These are phyloP conservation scores for Diarsia rubi DNA, from an alignment of 2,888 invertebrate species.

Conservation along the genomic window DNA sequence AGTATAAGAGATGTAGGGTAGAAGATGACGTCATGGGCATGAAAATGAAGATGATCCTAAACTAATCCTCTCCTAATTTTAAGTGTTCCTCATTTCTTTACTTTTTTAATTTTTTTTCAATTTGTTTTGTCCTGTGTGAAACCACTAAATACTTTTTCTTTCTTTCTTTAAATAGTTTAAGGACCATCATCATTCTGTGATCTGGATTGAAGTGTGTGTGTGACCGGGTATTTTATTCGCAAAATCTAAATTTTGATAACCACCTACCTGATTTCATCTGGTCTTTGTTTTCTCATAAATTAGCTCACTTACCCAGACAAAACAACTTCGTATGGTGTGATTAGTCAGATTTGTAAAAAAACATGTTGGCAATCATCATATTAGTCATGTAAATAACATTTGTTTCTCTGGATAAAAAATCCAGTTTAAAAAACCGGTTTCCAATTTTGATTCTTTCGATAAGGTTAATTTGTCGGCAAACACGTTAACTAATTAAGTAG, in stretches of 20 bases:
- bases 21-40: too few species aligned
- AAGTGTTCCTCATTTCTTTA: too few species aligned
- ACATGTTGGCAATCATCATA: constrained; percentile 1
- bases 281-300: background rate
- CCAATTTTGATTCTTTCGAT: constrained; percentile 9
- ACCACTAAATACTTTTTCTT: too few species aligned
- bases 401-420: constrained; percentile 22
- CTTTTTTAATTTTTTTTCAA: too few species aligned
- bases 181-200: too few species aligned
- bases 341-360: constrained; percentile 5
- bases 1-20: too few species aligned
- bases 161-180: too few species aligned
- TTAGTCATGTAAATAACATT: constrained; percentile 30
- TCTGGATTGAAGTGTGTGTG: too few species aligned
- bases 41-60: too few species aligned
- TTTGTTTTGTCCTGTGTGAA: too few species aligned
- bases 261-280: background rate
- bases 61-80: too few species aligned
- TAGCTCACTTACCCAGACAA: background rate
- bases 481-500: background rate
- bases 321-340: background rate
- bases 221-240: background rate
- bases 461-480: constrained; percentile 20
- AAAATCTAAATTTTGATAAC: background rate
- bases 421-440: constrained; percentile 26